A percentile compares a stretch with the other conserved stretches of the same genome.
Evolutionary conservation across 2,888 invertebrate species (phyloP).

Genomic region (Nomada goodeniana): DNA sequence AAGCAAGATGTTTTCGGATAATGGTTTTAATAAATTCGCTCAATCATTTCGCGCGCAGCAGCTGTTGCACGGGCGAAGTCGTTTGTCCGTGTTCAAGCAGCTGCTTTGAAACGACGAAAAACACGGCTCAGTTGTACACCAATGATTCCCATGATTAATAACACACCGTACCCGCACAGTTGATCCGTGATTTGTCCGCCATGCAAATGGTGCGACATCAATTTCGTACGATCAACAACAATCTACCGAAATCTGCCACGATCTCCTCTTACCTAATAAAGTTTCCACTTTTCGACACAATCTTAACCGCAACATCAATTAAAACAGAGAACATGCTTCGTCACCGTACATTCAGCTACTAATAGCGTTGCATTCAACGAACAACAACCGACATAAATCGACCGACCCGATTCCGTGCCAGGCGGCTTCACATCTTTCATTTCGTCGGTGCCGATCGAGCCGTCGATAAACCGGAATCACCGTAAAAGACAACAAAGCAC

Average conservation of each 20-base stretch:
- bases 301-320: neutral
- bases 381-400: too few relatives aligned
- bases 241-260: too few relatives aligned
- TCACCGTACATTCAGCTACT: neutral
- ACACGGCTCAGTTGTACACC: neutral
- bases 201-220: neutral
- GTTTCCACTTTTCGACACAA: neutral
- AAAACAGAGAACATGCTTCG: neutral
- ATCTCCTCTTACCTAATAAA: too few relatives aligned
- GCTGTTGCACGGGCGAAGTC: slow-evolving; percentile 40
- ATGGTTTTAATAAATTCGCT: slow-evolving; percentile 10
- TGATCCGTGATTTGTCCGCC: neutral
- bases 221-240: neutral
- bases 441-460: neutral
- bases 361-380: too few relatives aligned
- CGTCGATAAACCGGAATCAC: slow-evolving; percentile 4
- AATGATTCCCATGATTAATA: slow-evolving; percentile 16
- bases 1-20: neutral
- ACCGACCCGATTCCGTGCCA: neutral
- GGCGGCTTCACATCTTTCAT: neutral
- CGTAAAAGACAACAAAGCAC: slow-evolving; percentile 8
- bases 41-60: slow-evolving; percentile 15
- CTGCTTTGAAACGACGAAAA: slow-evolving; percentile 3
- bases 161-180: neutral
- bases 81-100: slow-evolving; percentile 38